Evolutionary conservation across 2,113 vertebrate genomes (phyloP).

Genomic region (Neofelis nebulosa): DNA sequence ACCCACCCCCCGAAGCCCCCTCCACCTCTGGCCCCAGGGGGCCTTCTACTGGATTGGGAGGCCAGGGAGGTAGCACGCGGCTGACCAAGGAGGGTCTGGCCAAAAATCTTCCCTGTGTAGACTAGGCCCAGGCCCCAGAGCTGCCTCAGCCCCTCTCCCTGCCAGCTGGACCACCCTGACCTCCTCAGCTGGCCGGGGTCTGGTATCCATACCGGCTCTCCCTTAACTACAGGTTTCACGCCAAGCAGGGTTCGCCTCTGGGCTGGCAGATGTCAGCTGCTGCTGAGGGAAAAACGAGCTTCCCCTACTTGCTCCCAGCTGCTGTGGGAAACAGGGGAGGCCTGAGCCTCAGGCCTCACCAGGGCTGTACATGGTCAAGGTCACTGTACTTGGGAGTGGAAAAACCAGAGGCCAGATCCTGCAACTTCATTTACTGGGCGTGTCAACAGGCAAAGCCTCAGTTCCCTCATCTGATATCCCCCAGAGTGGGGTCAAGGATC

Average conservation of each 20-base stretch:
- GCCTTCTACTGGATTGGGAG: neutral
- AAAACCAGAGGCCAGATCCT: neutral
- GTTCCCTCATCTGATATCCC: neutral
- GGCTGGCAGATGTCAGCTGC: neutral
- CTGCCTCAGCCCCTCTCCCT: neutral
- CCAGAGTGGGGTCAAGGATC: neutral
- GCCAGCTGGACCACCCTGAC: neutral
- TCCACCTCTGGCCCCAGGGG: neutral
- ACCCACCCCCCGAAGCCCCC: neutral
- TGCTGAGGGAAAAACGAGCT: neutral
- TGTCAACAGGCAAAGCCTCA: neutral
- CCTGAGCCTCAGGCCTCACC: neutral
- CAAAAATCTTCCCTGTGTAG: neutral
- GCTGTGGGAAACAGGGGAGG: neutral
- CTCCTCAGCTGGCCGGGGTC: neutral
- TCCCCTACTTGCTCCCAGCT: neutral
- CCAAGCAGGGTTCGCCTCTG: fast-evolving
- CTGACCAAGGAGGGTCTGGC: neutral
- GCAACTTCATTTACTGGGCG: neutral
- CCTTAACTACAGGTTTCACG: neutral
- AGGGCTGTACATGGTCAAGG: neutral
- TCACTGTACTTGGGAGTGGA: neutral
- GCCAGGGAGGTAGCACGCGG: fast-evolving
- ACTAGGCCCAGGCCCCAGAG: neutral
- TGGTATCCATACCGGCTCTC: neutral